Evolutionary conservation across 2,888 invertebrate genomes (phyloP), one percentile per base, ranked within the genome.

Genomic region (Heliconius erato): DNA sequence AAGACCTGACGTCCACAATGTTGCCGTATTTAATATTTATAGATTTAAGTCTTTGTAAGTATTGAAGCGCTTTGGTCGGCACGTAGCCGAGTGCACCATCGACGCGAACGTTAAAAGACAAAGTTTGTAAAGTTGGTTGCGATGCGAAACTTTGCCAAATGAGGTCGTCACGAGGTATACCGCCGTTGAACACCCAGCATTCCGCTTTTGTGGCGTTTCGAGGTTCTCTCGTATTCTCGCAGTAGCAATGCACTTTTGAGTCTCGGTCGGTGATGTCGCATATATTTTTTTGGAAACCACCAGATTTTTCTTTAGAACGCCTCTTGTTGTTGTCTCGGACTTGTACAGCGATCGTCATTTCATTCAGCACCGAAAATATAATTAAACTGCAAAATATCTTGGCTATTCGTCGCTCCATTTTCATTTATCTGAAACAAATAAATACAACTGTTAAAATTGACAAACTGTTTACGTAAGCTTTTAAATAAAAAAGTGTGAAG

Each of bases 111-210:
- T 97, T 97, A 89, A 98, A 97, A 88, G 97, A 97, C 87, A 98
- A 96, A 91, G 97, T 97, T 89, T 97, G 96, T 86, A 98, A 92
- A 88, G 97, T 96, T 76, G 97, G 97, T 91, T 98, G 98, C 59
- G 97, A 97, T 35, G 96, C 96, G 92, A 98, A 98, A 89, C 97
- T 96, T 85, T 96, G 96, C 98, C 98, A 98, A 88, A 97, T 96
- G 85, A 97, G 96, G 90, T 98, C 97, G 87, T 97, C 97, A 83
- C 96, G 96, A 12, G 97, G 96, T 89, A 97, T 96, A 71, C 97
- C 97, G 68, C 96, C 96, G 87, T 97, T 97, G 92, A 98, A 97
- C 74, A 98, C 97, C 97, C 97, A 97, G 91, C 98, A 98, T 92
- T 97, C 98, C 74, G 97, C 98, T 87, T 97, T 97, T 71, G 97